A percentile compares a stretch with the other conserved stretches of the same genome.
Evolutionary conservation across 2,113 vertebrate species (phyloP).

Genomic region (Pongo abelii): DNA sequence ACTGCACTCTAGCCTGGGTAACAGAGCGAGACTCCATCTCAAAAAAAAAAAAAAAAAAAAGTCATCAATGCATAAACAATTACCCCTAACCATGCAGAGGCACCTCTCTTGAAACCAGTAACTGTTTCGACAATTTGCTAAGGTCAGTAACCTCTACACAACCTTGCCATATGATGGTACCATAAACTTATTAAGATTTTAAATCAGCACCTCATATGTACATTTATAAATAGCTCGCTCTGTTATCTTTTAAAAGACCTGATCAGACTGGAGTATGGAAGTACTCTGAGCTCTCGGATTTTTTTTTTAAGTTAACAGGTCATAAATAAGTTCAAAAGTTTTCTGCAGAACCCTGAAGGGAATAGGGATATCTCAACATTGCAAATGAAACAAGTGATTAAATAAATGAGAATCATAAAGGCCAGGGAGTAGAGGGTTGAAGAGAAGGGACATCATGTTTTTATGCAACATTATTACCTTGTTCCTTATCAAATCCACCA

Average conservation of each 20-base stretch:
- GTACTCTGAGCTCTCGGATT: background rate
- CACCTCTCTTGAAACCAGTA: background rate
- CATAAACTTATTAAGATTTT: background rate
- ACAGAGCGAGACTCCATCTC: too few relatives aligned
- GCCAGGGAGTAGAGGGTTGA: background rate
- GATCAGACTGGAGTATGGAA: background rate
- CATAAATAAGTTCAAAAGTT: slow-evolving; percentile 67
- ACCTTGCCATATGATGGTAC: background rate
- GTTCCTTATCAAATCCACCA: background rate
- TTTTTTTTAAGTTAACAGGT: slow-evolving; percentile 25
- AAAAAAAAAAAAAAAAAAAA: too few relatives aligned
- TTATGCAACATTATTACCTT: background rate
- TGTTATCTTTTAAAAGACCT: slow-evolving; percentile 41
- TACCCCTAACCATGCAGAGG: background rate
- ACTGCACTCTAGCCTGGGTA: too few relatives aligned
- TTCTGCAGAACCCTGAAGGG: slow-evolving; percentile 19
- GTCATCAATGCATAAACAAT: background rate
- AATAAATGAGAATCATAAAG: background rate
- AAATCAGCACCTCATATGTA: background rate
- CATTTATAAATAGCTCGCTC: background rate
- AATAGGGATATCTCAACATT: background rate
- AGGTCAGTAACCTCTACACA: background rate
- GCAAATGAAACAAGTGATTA: background rate
- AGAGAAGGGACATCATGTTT: background rate
- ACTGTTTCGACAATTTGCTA: background rate